Evolutionary conservation across 2,797 vertebrate species (phyloP), one percentile per base, ranked within the genome.

Genomic region (Pampus argenteus): DNA sequence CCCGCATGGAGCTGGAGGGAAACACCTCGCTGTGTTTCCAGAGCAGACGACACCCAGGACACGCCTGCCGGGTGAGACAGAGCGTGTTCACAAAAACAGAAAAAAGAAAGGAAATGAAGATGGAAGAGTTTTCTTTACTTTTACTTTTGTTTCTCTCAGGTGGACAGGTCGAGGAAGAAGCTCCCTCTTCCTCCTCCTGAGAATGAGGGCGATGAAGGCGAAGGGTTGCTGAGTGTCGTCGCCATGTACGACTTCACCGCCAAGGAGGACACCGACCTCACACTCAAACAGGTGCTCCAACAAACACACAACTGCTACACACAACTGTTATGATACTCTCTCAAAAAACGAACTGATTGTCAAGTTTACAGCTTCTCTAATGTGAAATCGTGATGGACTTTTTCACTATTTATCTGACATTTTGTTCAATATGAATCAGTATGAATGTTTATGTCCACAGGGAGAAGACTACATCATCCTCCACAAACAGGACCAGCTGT

Each of bases 241-340:
- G 97, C 97, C 0, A 93, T 96, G 55, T 96, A 95, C 7, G 95
- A 97, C 80, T 97, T 96, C 85, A 87, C 82, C 0, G 93, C 96
- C 62, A 91, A 90, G 68, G 96, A 97, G 71, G 85, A 93, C 20
- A 92, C 82, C 0, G 94, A 96, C 73, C 92, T 97, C 66, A 90
- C 91, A 0, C 87, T 97, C 11, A 89, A 73, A 69, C 87, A 90
- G 88, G 89, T 88, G 40, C 31, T 2, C 14, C 18, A 38, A 47
- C 49, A 29, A 10, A 51, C 34, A 31, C 6, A 49, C 17, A 40
- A n/a, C n/a, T n/a, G n/a, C n/a, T n/a, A n/a, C n/a, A n/a, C n/a
- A n/a, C n/a, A n/a, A n/a, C n/a, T n/a, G n/a, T n/a, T n/a, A n/a
- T n/a, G n/a, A n/a, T n/a, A n/a, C n/a, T n/a, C n/a, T n/a, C n/a